Evolutionary conservation across 2,797 vertebrate species (phyloP).

Genomic region (Anisognathus igniventris): DNA sequence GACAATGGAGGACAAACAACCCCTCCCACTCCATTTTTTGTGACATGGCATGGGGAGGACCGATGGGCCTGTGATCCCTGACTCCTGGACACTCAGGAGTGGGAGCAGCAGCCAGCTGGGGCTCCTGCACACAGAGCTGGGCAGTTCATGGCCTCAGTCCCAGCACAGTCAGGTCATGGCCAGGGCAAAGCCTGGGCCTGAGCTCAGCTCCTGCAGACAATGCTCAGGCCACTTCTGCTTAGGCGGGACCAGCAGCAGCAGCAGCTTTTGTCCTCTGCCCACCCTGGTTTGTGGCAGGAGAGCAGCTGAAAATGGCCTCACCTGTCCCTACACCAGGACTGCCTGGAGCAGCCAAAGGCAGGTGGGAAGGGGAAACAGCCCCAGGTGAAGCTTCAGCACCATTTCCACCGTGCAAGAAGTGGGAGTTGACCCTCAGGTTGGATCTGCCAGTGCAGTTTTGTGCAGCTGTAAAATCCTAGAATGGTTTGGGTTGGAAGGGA

Average conservation of each 20-base stretch:
- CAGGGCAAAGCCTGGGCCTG: background rate
- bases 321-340: fast-evolving
- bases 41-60: fast-evolving
- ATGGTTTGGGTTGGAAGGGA: background rate
- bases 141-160: fast-evolving
- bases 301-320: fast-evolving
- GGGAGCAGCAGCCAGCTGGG: background rate
- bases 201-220: fast-evolving
- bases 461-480: background rate
- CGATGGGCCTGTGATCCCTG: fast-evolving
- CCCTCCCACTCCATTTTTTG: fast-evolving
- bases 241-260: background rate
- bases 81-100: fast-evolving
- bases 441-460: background rate
- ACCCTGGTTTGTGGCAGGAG: fast-evolving
- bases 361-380: background rate
- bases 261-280: background rate
- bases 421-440: fast-evolving
- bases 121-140: background rate
- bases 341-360: background rate
- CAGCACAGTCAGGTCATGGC: background rate
- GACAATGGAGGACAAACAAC: fast-evolving
- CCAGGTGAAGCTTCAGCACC: background rate
- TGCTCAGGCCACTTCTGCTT: background rate
- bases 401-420: fast-evolving